Percentiles rank a stretch among this genome's conserved stretches.
Conservation (phyloP, 2,113 vertebrate species). For the Dipodomys merriami region DNA sequence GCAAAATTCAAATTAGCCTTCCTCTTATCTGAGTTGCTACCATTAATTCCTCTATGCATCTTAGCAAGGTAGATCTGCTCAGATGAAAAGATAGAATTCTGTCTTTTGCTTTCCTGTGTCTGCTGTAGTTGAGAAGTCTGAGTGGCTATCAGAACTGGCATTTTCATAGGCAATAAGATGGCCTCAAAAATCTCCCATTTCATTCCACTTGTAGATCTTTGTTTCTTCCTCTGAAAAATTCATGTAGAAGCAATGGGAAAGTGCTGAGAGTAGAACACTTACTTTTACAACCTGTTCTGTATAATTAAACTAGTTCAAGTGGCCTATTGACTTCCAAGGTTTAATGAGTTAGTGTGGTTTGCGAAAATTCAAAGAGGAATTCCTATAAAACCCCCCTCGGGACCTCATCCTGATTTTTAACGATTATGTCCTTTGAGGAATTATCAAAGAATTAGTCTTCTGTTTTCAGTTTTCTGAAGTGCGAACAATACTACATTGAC, state of each 20-base stretch:
- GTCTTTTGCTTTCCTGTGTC: neutral
- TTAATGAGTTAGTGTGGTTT: slow-evolving; percentile 48
- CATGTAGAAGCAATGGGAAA: slow-evolving; percentile 44
- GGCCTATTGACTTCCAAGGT: slow-evolving; percentile 57
- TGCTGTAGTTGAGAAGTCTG: neutral
- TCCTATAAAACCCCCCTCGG: slow-evolving; percentile 19
- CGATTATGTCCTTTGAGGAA: neutral
- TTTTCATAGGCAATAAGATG: slow-evolving; percentile 51
- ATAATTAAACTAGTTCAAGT: slow-evolving; percentile 51
- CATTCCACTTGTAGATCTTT: slow-evolving; percentile 38
- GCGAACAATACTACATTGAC: neutral
- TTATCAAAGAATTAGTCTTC: neutral
- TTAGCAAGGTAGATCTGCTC: slow-evolving; percentile 1
- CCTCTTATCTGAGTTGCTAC: neutral
- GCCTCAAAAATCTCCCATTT: neutral
- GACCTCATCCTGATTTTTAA: slow-evolving; percentile 40
- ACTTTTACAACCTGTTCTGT: slow-evolving; percentile 25
- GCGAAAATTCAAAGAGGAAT: neutral
- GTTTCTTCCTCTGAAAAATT: slow-evolving; percentile 46
- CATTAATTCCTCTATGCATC: slow-evolving; percentile 1
- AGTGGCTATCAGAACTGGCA: neutral
- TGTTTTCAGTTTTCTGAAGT: slow-evolving; percentile 43
- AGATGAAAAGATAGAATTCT: neutral
- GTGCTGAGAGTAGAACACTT: neutral
- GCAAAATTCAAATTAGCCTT: neutral